Evolutionary conservation across 2,113 vertebrate genomes (phyloP).

Genomic region (Anser brachyrhynchus): DNA sequence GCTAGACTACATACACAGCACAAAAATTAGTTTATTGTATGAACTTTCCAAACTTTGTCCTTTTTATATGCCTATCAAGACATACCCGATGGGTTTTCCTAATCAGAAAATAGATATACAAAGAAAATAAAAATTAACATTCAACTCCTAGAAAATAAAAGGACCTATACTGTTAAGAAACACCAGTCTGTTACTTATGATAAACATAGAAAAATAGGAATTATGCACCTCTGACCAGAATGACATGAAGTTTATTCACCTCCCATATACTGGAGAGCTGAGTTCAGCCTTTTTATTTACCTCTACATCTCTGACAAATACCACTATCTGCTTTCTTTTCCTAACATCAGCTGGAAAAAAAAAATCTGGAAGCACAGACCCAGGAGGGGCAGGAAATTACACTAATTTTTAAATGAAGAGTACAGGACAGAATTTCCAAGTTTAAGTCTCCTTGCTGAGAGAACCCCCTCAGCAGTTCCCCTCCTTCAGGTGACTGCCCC

Average conservation of each 20-base stretch:
- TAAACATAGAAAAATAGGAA: background rate
- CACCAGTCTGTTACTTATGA: background rate
- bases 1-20: background rate
- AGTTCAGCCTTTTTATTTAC: background rate
- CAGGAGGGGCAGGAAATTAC: background rate
- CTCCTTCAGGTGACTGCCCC: background rate
- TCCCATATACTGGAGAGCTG: background rate
- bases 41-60: background rate
- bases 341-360: background rate
- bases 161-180: background rate
- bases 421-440: background rate
- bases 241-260: background rate
- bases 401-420: background rate
- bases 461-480: accelerated
- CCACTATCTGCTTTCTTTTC: background rate
- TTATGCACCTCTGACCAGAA: background rate
- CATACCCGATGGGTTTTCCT: background rate
- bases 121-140: background rate
- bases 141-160: background rate
- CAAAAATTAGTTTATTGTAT: background rate
- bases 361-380: background rate
- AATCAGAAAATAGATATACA: background rate
- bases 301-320: background rate
- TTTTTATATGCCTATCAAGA: background rate
- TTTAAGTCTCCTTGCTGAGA: background rate